Base-by-base conservation (phyloP, 2,113 vertebrate species). In the Loxodonta africana region DNA sequence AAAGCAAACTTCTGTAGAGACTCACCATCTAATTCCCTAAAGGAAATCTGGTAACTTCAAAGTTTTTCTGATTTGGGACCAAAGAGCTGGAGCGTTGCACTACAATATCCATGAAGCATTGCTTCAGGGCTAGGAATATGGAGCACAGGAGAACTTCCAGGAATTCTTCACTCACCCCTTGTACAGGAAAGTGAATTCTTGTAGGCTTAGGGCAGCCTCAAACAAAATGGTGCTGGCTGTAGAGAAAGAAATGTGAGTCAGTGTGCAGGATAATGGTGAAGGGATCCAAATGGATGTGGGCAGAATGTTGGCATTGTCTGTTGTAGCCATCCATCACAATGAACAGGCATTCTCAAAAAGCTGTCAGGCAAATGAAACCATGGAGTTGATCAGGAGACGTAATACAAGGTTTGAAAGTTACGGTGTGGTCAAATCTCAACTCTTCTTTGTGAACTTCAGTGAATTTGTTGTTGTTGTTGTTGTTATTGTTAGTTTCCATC, bases 371-470 rank as follows among this genome's bases (percentile, higher is more conserved):
- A 86, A 74, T 53, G 25, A 95, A 83, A 80, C 48, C 73, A 73
- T 86, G 57, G 18, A 60, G 33, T 80, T 80, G 46, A 71, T 91
- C 53, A n/a, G 12, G 21, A 88, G 57, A 44, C 15, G 63, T 4
- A 53, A 74, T 14, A 77, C 17, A 60, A 20, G 15, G 46, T 80
- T 86, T 62, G 25, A 69, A 96, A 95, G 44, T 46, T 71, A 10
- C 26, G 91, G 12, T 5, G 67, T 62, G 23, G 62, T 85, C 51
- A 83, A 85, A 91, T 86, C 41, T n/a, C 37, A 82, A n/a, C 12
- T 69, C 37, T 83, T 83, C 77, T 67, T 74, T 85, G 53, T 91
- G 71, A 82, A 65, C 60, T 73, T 89, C 46, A 26, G 17, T 69
- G 46, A 88, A 91, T 80, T 83, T 62, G 20, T 62, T 62, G 60